Evolutionary conservation across 2,113 vertebrate species (phyloP).

Genomic region (Thryonomys swinderianus): DNA sequence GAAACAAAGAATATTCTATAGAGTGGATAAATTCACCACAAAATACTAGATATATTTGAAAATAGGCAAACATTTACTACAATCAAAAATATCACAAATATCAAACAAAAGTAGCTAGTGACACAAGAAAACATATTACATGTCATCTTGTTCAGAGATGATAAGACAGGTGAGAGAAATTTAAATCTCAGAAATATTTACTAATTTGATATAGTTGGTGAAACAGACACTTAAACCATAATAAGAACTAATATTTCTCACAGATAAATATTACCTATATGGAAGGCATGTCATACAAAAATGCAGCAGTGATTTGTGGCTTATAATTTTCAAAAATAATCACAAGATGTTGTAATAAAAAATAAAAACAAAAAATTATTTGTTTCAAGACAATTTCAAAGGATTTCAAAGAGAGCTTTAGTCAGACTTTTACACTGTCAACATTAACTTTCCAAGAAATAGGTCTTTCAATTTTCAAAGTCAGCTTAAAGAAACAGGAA

Average conservation of each 20-base stretch:
- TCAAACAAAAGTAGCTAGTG: not conserved
- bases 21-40: not conserved
- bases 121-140: not conserved
- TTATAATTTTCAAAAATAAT: not conserved
- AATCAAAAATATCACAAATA: not conserved
- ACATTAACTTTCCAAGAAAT: not conserved
- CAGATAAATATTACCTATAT: not conserved
- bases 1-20: not conserved
- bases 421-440: not conserved
- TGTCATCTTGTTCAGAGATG: not conserved
- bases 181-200: conserved; percentile 20
- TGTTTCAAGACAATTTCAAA: not conserved
- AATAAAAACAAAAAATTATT: conserved; percentile 14
- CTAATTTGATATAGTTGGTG: not conserved
- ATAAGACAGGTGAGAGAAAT: not conserved
- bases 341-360: not conserved
- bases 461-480: not conserved
- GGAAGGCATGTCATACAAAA: not conserved
- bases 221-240: conserved; percentile 11
- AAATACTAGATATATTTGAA: not conserved
- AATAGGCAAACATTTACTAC: not conserved
- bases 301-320: not conserved
- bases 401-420: not conserved
- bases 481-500: not conserved
- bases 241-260: not conserved